Conservation (phyloP, 2,888 invertebrate genomes). For the Aplocera efformata region DNA sequence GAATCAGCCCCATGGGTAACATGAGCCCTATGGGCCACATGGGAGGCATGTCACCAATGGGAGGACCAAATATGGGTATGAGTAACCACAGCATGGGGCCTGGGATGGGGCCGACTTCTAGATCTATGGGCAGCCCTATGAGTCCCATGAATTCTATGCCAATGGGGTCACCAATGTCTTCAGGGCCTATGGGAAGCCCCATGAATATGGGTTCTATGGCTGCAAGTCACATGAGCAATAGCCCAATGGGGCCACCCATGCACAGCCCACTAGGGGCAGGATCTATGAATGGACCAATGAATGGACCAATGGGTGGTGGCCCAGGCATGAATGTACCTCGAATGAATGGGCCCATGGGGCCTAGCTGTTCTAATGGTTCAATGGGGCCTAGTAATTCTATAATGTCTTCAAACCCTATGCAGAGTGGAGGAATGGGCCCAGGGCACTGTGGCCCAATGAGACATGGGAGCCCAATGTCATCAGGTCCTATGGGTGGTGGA, state of each 20-base stretch:
- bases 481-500: constrained; percentile 75
- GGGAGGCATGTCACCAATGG: constrained; percentile 86
- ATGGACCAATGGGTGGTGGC: constrained; percentile 82
- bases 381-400: constrained; percentile 79
- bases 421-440: constrained; percentile 72
- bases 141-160: constrained; percentile 87
- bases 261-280: constrained; percentile 84
- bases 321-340: constrained; percentile 78
- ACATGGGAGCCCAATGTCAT: constrained; percentile 77
- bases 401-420: constrained; percentile 78
- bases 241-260: constrained; percentile 88
- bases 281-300: constrained; percentile 79
- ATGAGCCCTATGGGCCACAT: constrained; percentile 86
- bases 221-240: constrained; percentile 83
- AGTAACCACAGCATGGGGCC: constrained; percentile 83
- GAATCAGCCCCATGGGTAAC: constrained; percentile 85
- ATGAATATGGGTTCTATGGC: constrained; percentile 85
- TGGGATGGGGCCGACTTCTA: constrained; percentile 76
- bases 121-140: constrained; percentile 87
- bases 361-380: constrained; percentile 79
- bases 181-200: constrained; percentile 86
- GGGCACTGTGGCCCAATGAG: constrained; percentile 79
- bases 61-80: constrained; percentile 85
- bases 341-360: constrained; percentile 80
- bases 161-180: constrained; percentile 85